Base-by-base conservation (phyloP, 2,888 invertebrate species). In the Drosophila atripex region DNA sequence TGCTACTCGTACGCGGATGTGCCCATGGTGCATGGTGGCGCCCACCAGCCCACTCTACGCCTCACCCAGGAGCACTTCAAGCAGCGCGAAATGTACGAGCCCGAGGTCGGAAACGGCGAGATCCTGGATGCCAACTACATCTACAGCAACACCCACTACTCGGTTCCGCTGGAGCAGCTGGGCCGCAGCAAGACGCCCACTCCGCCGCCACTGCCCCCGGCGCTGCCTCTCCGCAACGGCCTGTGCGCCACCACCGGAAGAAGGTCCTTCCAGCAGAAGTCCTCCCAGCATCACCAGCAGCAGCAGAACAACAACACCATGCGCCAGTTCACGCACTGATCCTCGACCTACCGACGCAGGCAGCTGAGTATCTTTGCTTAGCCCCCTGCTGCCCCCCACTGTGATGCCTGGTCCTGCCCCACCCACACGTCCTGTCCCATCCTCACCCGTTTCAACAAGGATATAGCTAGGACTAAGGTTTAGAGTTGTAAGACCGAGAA, bases 81-180 rank as follows among this genome's bases (percentile, higher is more conserved):
- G 66, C 87, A 85, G 45, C 89, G 88, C 14, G 59, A 70, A 18
- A 50, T 82, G 73, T 68, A 87, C 71, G 60, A 86, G 54, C 71
- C 77, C 69, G 71, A 88, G 55, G 61, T 76, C 49, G 28, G 57
- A 16, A 18, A 16, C 45, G 75, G 78, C 71, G 91, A 91, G 43
- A 84, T 90, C 41, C 80, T 91, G 75, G 91, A 91, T 75, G 88
- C 90, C 47, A 91, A 91, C 63, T 91, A 91, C 53, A 91, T 91
- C 49, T 91, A 91, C 68, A 90, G 91, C 73, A 91, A 91, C 66
- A 84, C 91, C 2, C 91, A 91, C 59, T 91, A 91, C 49, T 91
- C 91, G 9, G 64, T 91, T 86, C 91, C 91, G 2, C 63, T 91
- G 54, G 91, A 91, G 77, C 90, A 91, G 58, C 59, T 85, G 63